phyloP scores from a whole-genome alignment of 2,888 invertebrate species.

The Chironomus riparius region DNA sequence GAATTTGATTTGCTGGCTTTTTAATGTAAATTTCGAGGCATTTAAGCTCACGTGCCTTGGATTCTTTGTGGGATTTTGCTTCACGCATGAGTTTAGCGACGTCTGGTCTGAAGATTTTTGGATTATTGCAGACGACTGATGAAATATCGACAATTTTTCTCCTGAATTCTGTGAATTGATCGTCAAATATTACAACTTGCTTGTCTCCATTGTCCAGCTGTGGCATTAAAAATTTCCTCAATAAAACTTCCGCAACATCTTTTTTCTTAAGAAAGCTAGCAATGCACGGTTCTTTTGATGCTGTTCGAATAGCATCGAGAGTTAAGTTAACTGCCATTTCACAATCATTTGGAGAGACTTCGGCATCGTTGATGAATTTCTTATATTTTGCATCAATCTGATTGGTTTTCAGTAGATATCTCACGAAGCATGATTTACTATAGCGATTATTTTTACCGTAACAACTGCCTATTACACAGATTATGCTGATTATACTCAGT shows the following conservation, averaged over 20 bases:
- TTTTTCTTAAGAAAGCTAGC: background rate
- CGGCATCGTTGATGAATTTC: background rate
- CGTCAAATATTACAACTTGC: background rate
- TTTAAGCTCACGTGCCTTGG: background rate
- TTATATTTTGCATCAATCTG: background rate
- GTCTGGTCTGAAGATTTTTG: background rate
- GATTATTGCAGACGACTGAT: background rate
- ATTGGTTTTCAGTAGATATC: background rate
- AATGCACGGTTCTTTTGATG: background rate
- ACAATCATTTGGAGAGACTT: background rate
- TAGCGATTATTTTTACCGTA: background rate
- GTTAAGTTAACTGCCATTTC: background rate
- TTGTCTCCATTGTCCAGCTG: background rate
- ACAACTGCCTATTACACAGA: background rate
- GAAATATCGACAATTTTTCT: background rate
- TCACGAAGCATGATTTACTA: background rate
- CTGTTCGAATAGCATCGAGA: background rate
- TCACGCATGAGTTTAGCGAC: background rate
- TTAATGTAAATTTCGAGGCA: constrained; percentile 12
- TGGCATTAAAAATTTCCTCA: constrained; percentile 8
- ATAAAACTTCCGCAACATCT: background rate
- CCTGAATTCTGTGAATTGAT: background rate
- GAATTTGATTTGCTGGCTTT: background rate
- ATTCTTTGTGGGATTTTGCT: background rate
- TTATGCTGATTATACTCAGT: background rate